Evolutionary conservation across 2,113 vertebrate genomes (phyloP).

Genomic region (Silurus meridionalis): DNA sequence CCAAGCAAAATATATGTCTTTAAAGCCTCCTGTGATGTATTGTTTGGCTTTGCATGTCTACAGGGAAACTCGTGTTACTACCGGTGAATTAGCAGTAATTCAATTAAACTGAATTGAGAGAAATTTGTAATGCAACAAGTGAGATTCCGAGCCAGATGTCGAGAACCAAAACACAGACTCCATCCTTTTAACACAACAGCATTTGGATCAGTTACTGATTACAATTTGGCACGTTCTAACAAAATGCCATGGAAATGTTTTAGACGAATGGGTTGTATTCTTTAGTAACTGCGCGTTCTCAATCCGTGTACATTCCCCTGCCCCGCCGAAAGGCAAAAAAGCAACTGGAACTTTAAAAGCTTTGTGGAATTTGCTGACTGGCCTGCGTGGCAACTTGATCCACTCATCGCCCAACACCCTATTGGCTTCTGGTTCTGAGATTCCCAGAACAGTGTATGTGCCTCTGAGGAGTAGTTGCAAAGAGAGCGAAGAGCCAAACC

Average conservation of each 20-base stretch:
- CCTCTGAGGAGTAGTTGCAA: constrained; percentile 37
- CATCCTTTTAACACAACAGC: not conserved
- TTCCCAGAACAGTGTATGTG: constrained; percentile 41
- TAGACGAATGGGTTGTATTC: not conserved
- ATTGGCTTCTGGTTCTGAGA: constrained; percentile 43
- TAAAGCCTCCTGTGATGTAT: not conserved
- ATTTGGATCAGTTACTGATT: not conserved
- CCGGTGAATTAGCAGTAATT: not conserved
- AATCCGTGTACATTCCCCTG: not conserved
- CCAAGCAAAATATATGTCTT: not conserved
- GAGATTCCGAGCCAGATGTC: not conserved
- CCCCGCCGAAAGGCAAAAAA: constrained; percentile 19
- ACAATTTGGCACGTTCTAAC: not conserved
- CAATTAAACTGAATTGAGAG: not conserved
- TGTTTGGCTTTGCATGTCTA: not conserved
- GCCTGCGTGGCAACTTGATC: constrained; percentile 71
- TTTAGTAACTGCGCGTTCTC: not conserved
- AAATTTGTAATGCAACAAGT: not conserved
- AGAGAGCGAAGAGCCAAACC: constrained; percentile 40
- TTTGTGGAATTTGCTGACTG: constrained; percentile 75
- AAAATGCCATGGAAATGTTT: not conserved
- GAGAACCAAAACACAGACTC: not conserved
- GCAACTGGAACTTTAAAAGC: constrained; percentile 54
- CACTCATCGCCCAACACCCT: constrained; percentile 54
- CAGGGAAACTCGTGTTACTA: not conserved